A percentile compares a stretch with the other conserved stretches of the same genome.
Conservation (phyloP, 2,888 invertebrate genomes). For the Pomacea canaliculata region DNA sequence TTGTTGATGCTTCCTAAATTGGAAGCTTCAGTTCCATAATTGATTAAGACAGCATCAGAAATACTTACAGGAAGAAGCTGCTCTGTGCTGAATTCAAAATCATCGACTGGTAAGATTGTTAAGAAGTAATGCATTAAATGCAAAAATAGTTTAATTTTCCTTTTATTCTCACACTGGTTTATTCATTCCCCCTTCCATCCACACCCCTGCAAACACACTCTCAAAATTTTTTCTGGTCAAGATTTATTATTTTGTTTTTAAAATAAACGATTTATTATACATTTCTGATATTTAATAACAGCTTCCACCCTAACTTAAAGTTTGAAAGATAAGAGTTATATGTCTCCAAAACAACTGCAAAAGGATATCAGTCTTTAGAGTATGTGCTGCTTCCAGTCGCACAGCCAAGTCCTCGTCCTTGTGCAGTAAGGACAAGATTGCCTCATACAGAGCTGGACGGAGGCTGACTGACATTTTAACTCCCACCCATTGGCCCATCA, state of each 20-base stretch:
- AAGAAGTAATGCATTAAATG: neutral
- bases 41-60: neutral
- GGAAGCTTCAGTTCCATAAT: neutral
- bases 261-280: too few species aligned
- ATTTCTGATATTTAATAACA: too few species aligned
- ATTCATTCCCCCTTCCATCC: too few species aligned
- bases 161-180: too few species aligned
- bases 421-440: constrained; percentile 78
- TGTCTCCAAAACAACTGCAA: constrained; percentile 1
- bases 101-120: constrained; percentile 78
- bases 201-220: too few species aligned
- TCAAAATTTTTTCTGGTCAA: too few species aligned
- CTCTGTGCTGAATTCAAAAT: constrained; percentile 90
- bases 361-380: constrained; percentile 79
- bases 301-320: too few species aligned
- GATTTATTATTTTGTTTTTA: too few species aligned
- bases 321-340: too few species aligned
- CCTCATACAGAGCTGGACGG: constrained; percentile 83
- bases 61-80: constrained; percentile 81
- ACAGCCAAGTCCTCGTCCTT: constrained; percentile 89
- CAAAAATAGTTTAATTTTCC: too few species aligned
- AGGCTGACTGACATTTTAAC: constrained; percentile 85
- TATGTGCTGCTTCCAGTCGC: constrained; percentile 86
- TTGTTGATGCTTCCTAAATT: too few species aligned
- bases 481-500: constrained; percentile 78